phyloP scores from a whole-genome alignment of 2,888 invertebrate genomes.

The Catocala nupta region DNA sequence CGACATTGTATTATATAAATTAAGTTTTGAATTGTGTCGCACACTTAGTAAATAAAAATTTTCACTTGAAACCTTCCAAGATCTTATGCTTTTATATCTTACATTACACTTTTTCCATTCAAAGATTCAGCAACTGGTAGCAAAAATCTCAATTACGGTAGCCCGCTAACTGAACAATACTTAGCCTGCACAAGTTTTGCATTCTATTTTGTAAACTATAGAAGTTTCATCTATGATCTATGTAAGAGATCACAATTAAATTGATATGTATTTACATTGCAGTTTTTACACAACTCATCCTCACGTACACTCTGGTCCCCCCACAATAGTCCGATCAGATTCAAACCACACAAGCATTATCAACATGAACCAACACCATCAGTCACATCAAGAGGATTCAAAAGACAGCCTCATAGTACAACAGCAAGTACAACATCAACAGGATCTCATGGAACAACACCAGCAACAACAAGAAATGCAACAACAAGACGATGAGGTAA shows the following conservation, averaged over 20 bases:
- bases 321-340: conserved; percentile 80
- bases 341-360: conserved; percentile 77
- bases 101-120: too few relatives aligned
- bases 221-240: too few relatives aligned
- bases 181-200: too few relatives aligned
- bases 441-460: conserved; percentile 83
- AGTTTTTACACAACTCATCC: conserved; percentile 84
- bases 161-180: too few relatives aligned
- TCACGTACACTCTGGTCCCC: conserved; percentile 81
- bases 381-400: conserved; percentile 75
- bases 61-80: too few relatives aligned
- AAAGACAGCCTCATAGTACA: conserved; percentile 83
- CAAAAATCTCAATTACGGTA: too few relatives aligned
- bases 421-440: conserved; percentile 83
- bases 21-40: too few relatives aligned
- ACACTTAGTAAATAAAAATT: neutral
- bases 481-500: conserved; percentile 83
- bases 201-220: too few relatives aligned
- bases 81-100: too few relatives aligned
- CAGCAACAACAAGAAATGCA: conserved; percentile 82
- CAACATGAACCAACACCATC: conserved; percentile 82
- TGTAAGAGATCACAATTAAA: neutral
- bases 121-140: too few relatives aligned
- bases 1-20: too few relatives aligned
- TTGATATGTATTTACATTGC: conserved; percentile 47